Percentiles rank a stretch among this genome's conserved stretches.
Conservation (phyloP, 2,888 invertebrate genomes). For the Melanargia galathea region DNA sequence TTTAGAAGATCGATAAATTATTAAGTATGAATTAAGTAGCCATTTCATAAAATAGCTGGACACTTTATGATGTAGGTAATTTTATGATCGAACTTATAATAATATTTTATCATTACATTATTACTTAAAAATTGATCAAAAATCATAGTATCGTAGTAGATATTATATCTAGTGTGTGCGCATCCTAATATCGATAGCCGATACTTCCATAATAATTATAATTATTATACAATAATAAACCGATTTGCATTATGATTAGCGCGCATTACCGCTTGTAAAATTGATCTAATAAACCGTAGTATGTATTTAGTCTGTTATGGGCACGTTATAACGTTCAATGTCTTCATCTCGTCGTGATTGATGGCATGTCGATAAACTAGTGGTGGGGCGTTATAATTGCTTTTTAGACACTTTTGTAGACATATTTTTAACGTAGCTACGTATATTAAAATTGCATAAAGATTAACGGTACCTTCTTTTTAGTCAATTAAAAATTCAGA, state of each 20-base stretch:
- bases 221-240: slow-evolving; percentile 57
- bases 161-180: not conserved
- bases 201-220: slow-evolving; percentile 30
- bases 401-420: not conserved
- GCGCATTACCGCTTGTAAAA: slow-evolving; percentile 52
- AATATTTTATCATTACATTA: too few species aligned
- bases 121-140: too few species aligned
- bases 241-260: slow-evolving; percentile 64
- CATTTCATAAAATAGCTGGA: too few species aligned
- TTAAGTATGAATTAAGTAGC: too few species aligned
- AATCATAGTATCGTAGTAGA: not conserved
- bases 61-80: too few species aligned
- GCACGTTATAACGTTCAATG: slow-evolving; percentile 46
- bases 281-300: slow-evolving; percentile 72
- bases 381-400: slow-evolving; percentile 39
- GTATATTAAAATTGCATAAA: too few species aligned
- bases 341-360: slow-evolving; percentile 62
- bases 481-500: too few species aligned
- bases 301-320: slow-evolving; percentile 20
- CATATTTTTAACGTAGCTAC: not conserved
- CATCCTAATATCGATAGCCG: slow-evolving; percentile 9
- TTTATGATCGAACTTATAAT: too few species aligned
- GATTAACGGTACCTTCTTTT: too few species aligned
- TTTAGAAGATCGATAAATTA: too few species aligned
- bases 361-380: slow-evolving; percentile 38